Conservation (phyloP, 1,140 invertebrate genomes). For the Drosophila persimilis region DNA sequence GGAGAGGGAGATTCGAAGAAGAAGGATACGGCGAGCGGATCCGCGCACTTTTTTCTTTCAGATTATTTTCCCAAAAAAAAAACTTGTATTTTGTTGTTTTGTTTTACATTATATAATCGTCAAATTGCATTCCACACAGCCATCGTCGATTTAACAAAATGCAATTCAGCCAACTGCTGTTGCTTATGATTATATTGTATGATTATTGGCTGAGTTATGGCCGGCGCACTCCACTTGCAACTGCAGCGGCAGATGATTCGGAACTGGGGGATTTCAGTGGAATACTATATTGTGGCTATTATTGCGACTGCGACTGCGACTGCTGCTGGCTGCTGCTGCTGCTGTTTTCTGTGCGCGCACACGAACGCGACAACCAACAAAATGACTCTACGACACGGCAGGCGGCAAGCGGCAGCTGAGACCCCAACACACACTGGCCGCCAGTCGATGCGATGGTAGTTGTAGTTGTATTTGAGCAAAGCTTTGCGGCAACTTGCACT, state of each 20-base stretch:
- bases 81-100: slow-evolving; percentile 11
- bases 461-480: slow-evolving; percentile 52
- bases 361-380: slow-evolving; percentile 80
- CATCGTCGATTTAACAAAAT: slow-evolving; percentile 52
- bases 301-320: slow-evolving; percentile 13
- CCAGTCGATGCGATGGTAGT: slow-evolving; percentile 32
- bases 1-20: too few species aligned
- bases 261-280: too few species aligned
- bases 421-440: slow-evolving; percentile 52
- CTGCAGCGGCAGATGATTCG: too few species aligned
- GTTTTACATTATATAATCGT: slow-evolving; percentile 48
- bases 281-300: slow-evolving; percentile 20
- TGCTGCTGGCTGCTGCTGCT: slow-evolving; percentile 37
- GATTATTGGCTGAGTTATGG: neutral
- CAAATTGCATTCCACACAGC: slow-evolving; percentile 53
- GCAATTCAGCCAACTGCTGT: slow-evolving; percentile 36
- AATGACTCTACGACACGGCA: slow-evolving; percentile 61
- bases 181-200: slow-evolving; percentile 17
- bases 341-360: slow-evolving; percentile 63
- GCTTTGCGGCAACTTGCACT: slow-evolving; percentile 62
- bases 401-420: slow-evolving; percentile 46
- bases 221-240: too few species aligned
- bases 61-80: too few species aligned
- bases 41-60: slow-evolving; percentile 55
- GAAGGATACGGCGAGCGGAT: too few species aligned